Base-by-base conservation (phyloP, 2,113 vertebrate genomes). In the Xyliphius kryptos region DNA sequence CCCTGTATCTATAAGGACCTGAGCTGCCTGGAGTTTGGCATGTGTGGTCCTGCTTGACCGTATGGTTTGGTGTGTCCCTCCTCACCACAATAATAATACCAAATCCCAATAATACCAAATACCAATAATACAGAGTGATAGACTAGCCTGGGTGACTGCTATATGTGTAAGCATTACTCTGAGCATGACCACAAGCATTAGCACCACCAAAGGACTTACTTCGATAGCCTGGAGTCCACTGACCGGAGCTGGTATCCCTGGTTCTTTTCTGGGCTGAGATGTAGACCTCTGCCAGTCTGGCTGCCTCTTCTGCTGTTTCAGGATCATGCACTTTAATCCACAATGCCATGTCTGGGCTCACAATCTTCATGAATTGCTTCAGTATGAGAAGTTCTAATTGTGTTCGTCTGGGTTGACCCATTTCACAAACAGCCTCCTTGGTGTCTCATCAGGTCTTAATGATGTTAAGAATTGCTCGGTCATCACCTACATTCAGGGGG, bases 381-480 rank as follows among this genome's bases (percentile, higher is more conserved):
- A 19, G 14, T 12, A 56, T 41, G 10, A 56, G 10, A 1, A 41
- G 12, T 26, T 62, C 36, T 14, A 12, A 22, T 22, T 40, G 6
- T 41, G 32, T 5, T 37, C 37, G 8, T 20, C 48, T 5, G n/a
- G n/a, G n/a, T n/a, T n/a, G n/a, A n/a, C n/a, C n/a, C n/a, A n/a
- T n/a, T n/a, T n/a, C n/a, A n/a, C n/a, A n/a, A n/a, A n/a, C 5
- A 63, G n/a, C 9, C n/a, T n/a, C n/a, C n/a, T n/a, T n/a, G n/a
- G n/a, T n/a, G n/a, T n/a, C n/a, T n/a, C n/a, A n/a, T n/a, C n/a
- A n/a, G n/a, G n/a, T n/a, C n/a, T n/a, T n/a, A n/a, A n/a, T n/a
- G n/a, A n/a, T n/a, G n/a, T 61, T 9, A 66, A 48, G 14, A 60
- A 67, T 12, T 67, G 55, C n/a, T 67, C 48, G 16, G 41, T 60